Conservation (phyloP, 2,888 invertebrate species). For the Mayetiola destructor region DNA sequence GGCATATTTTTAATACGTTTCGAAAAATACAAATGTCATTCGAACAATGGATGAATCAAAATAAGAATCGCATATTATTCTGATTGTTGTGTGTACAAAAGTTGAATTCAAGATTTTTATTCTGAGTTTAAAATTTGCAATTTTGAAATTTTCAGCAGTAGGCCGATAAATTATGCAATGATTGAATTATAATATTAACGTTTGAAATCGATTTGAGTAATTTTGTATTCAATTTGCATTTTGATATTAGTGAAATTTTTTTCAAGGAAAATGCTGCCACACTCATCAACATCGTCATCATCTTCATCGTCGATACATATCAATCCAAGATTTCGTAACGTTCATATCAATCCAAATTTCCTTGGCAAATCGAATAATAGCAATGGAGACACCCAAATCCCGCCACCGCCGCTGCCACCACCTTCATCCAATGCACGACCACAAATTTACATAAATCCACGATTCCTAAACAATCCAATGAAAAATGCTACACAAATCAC, state of each 20-base stretch:
- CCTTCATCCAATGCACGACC: slow-evolving; percentile 15
- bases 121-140: background rate
- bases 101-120: background rate
- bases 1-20: background rate
- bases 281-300: background rate
- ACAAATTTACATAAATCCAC: slow-evolving; percentile 39
- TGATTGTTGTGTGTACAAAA: background rate
- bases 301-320: slow-evolving; percentile 23
- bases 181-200: too few species aligned
- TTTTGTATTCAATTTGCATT: too few species aligned
- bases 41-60: background rate
- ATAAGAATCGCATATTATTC: background rate
- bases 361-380: slow-evolving; percentile 17
- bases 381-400: slow-evolving; percentile 14
- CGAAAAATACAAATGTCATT: background rate
- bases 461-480: slow-evolving; percentile 26
- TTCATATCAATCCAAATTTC: slow-evolving; percentile 34
- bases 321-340: slow-evolving; percentile 32
- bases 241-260: background rate
- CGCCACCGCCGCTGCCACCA: background rate
- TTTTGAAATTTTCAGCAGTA: background rate
- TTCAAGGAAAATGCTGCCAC: background rate
- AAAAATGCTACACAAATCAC: background rate
- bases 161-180: background rate
- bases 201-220: too few species aligned